A percentile compares a stretch with the other conserved stretches of the same genome.
These are phyloP conservation scores for Rynchops niger DNA, from an alignment of 2,113 vertebrate genomes.

Conservation along the genomic window DNA sequence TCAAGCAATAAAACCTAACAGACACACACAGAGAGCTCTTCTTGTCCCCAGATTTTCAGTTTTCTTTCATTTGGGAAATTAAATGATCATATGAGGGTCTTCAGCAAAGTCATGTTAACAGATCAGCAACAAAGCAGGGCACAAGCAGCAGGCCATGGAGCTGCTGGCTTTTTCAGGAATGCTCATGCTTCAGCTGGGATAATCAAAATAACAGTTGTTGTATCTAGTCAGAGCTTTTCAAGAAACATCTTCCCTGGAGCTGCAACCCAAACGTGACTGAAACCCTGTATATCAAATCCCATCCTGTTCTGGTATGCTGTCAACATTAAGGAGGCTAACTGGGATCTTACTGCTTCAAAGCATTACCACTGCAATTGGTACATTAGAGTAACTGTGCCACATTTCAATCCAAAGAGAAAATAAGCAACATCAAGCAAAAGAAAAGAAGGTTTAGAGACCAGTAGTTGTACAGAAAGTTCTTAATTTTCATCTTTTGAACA, in stretches of 20 bases:
- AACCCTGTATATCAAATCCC: not conserved
- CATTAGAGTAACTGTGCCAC: not conserved
- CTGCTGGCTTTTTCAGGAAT: not conserved
- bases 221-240: not conserved
- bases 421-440: not conserved
- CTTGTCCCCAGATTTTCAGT: not conserved
- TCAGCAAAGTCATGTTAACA: not conserved
- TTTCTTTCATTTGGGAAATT: not conserved
- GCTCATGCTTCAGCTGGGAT: not conserved
- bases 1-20: too few relatives aligned
- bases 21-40: not conserved
- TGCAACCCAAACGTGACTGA: not conserved
- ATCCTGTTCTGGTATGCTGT: not conserved
- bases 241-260: not conserved
- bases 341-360: not conserved
- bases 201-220: not conserved
- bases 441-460: not conserved
- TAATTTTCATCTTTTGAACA: not conserved
- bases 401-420: not conserved
- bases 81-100: not conserved
- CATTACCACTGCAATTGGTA: not conserved
- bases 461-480: not conserved
- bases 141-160: not conserved
- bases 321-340: not conserved
- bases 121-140: not conserved